Base-by-base conservation (phyloP, 2,888 invertebrate species). In the Malthinus flaveolus region DNA sequence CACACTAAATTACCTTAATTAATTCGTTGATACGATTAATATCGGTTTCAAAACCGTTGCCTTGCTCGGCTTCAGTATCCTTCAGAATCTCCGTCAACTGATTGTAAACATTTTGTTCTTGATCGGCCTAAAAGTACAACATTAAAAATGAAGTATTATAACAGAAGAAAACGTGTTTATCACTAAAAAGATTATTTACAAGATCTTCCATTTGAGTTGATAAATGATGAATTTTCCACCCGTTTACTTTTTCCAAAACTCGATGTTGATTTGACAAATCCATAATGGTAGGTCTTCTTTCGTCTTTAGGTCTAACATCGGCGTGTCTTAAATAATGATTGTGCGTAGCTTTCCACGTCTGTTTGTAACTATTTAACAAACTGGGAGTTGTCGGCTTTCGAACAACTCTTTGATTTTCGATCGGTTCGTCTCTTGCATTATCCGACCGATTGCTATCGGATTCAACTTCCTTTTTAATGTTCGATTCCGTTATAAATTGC, bases 161-260 rank as follows among this genome's bases (percentile, higher is more conserved):
- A 37, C n/a, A n/a, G n/a, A n/a, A n/a, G n/a, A n/a, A n/a, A n/a
- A n/a, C n/a, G n/a, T n/a, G n/a, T 15, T 1, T 4, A 7, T 42
- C 35, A n/a, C 9, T 53, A 36, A 31, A 37, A 12, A 37, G 7
- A 33, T 36, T 35, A 67, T 80, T 76, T 80, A 94, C 95, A 84
- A 96, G 81, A 77, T 95, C 93, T 72, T 95, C 93, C 88, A 97
- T 91, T 82, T 96, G 95, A 39, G 93, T 89, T 35, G 91, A 91
- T 68, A 97, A 84, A 76, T 95, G 95, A 81, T 92, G 89, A 59
- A 97, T 85, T 81, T 96, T 97, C 97, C 97, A 97, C 1, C 97
- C 97, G 68, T 93, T 92, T 11, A 94, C 87, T 79, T 92, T 93
- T 72, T 93, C 90, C 65, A 91, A 81, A 49, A 95, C 91, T 73